Evolutionary conservation across 2,797 vertebrate genomes (phyloP).

Genomic region (Bucorvus abyssinicus): DNA sequence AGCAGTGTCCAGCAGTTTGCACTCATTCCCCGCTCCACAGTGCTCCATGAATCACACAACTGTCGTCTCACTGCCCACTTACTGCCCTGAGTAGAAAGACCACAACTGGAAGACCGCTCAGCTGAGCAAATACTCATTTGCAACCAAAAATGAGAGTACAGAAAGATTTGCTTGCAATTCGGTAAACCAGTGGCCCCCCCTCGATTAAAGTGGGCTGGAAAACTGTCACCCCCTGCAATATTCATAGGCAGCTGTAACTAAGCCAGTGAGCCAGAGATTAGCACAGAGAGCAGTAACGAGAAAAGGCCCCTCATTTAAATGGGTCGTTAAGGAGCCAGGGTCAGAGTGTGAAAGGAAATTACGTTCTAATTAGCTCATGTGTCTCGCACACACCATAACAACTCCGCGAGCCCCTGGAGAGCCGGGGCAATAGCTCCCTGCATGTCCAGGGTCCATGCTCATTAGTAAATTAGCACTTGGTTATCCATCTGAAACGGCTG

Average conservation of each 20-base stretch:
- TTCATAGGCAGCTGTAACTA: slow-evolving; percentile 48
- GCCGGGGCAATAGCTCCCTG: slow-evolving; percentile 31
- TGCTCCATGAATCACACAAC: not conserved
- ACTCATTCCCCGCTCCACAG: not conserved
- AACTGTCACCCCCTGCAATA: slow-evolving; percentile 56
- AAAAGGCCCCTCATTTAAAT: slow-evolving; percentile 64
- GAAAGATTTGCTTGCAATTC: slow-evolving; percentile 12
- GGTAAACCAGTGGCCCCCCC: slow-evolving; percentile 1
- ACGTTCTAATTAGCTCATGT: slow-evolving; percentile 63
- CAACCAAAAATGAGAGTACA: not conserved
- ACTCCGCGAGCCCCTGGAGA: slow-evolving; percentile 2
- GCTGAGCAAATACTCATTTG: not conserved
- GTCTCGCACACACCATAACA: slow-evolving; percentile 36
- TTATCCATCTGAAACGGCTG: slow-evolving; percentile 28
- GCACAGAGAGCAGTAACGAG: slow-evolving; percentile 55
- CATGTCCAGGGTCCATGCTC: slow-evolving; percentile 32
- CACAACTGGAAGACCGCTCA: not conserved
- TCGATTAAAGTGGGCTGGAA: slow-evolving; percentile 47
- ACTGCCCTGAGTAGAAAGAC: not conserved
- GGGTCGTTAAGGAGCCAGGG: slow-evolving; percentile 53
- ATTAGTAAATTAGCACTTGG: slow-evolving; percentile 59
- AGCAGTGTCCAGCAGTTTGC: not conserved
- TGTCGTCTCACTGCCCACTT: not conserved
- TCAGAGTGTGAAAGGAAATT: slow-evolving; percentile 60
- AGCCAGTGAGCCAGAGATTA: slow-evolving; percentile 32